Base-by-base conservation (phyloP, 2,797 vertebrate genomes). In the Selene dorsalis region DNA sequence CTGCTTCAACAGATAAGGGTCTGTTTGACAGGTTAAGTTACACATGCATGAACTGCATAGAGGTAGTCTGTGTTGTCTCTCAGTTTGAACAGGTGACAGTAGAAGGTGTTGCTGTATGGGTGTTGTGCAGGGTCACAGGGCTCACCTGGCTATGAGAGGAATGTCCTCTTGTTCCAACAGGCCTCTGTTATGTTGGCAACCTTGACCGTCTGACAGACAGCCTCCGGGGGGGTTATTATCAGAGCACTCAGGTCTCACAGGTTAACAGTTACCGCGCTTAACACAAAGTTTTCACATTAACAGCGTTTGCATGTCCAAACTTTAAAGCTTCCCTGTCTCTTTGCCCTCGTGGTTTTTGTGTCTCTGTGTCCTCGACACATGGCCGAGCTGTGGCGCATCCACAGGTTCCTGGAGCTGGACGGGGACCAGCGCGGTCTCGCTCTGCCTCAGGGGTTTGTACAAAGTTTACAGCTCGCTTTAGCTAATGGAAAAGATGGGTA, bases 91-190 rank as follows among this genome's bases (percentile, higher is more conserved):
- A 81, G 75, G 77, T 82, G 89, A 76, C 59, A 20, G 80, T 50
- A 55, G 66, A 74, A 79, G 72, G 53, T 76, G 82, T 61, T 71
- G 64, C 72, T 79, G 77, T 79, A 17, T 74, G 70, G 69, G 78
- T 84, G 88, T 69, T 87, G 73, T 83, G 90, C 72, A 73, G 84
- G 91, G 90, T 92, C 89, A 87, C 77, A 62, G 55, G 69, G 75
- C 84, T 90, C 89, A 88, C 86, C 89, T 91, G 90, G 82, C 73
- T 91, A 92, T 87, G 89, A 87, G 64, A 88, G 92, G 93, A 94
- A 95, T 94, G 89, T 93, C 84, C 53, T 92, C 91, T 73, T 92
- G 93, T 93, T 84, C 84, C 43, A 90, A 91, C 93, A 93, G 83
- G 93, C 85, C 87, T 85, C 41, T 77, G 84, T 85, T 84, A 52